These are phyloP conservation scores for Onthophagus taurus DNA, from an alignment of 1,140 invertebrate species.

Conservation along the genomic window DNA sequence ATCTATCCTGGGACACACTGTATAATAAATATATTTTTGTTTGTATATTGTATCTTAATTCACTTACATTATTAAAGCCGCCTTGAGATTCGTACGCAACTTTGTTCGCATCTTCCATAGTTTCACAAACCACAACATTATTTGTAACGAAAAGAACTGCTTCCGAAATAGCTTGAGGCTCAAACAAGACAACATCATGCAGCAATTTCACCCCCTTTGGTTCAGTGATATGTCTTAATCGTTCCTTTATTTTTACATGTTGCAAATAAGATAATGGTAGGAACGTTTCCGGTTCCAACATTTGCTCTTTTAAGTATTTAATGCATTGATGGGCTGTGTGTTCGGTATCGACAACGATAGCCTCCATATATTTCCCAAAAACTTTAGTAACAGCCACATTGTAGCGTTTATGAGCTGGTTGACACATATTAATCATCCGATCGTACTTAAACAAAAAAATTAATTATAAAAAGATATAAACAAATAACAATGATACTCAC, in stretches of 20 bases:
- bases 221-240: constrained; percentile 73
- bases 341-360: constrained; percentile 97
- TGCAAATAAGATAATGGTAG: constrained; percentile 95
- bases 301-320: constrained; percentile 95
- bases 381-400: constrained; percentile 99
- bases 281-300: constrained; percentile 97
- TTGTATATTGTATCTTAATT: too few species aligned
- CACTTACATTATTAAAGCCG: constrained; percentile 30
- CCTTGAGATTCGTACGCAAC: constrained; percentile 91
- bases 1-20: too few species aligned
- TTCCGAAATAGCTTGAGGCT: constrained; percentile 87
- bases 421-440: constrained; percentile 97
- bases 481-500: constrained; percentile 38
- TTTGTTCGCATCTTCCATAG: constrained; percentile 94
- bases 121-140: constrained; percentile 97
- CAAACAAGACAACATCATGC: constrained; percentile 95
- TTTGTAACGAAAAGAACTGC: constrained; percentile 98
- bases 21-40: too few species aligned
- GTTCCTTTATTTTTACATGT: constrained; percentile 65
- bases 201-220: constrained; percentile 92
- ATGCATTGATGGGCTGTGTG: constrained; percentile 97
- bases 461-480: constrained; percentile 2
- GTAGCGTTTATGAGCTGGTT: constrained; percentile 94
- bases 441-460: constrained; percentile 62
- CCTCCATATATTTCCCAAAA: constrained; percentile 98